Base-by-base conservation (phyloP, 2,113 vertebrate species). In the Cardinalis cardinalis region DNA sequence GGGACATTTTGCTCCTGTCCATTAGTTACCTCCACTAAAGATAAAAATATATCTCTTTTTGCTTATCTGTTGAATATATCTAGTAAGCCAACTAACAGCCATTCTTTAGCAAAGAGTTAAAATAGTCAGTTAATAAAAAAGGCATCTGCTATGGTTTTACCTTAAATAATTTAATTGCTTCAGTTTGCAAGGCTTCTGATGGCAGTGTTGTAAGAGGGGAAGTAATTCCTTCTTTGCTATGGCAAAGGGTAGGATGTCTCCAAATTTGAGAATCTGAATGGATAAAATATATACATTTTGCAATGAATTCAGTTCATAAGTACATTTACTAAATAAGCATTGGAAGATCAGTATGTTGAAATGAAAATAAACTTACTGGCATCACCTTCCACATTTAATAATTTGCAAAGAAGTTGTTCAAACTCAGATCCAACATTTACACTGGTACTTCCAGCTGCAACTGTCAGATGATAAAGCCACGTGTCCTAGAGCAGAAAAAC, bases 161-260 rank as follows among this genome's bases (percentile, higher is more conserved):
- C 99, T 99, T 99, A 95, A 99, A 99, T 95, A 99, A 97, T 96
- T 99, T 99, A 84, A 99, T 98, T 23, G 99, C 99, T 97, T 99
- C 99, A 3, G 99, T 99, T 96, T 99, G 99, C 74, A 99, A 96
- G 59, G 99, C 99, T 97, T 99, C 98, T 28, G 99, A 99, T 43
- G 99, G 99, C 68, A 99, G 87, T 8, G 99, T 99, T 86, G 99
- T 99, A 89, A 99, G 98, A 65, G 99, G 98, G 32, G 98, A 98
- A n/a, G 95, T 88, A 89, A 99, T 97, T 61, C 98, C 98, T 95
- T 99, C 99, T 95, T 99, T 99, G 96, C 98, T 99, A 95, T 99
- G 99, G 94, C 99, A 99, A 94, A 99, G 88, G 76, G 92, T 95
- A n/a, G 99, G 98, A 64, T 99, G 98, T 94, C 98, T 98, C 99